A percentile compares a stretch with the other conserved stretches of the same genome.
phyloP scores from a whole-genome alignment of 2,797 vertebrate genomes.

The Sebastes flavidus region DNA sequence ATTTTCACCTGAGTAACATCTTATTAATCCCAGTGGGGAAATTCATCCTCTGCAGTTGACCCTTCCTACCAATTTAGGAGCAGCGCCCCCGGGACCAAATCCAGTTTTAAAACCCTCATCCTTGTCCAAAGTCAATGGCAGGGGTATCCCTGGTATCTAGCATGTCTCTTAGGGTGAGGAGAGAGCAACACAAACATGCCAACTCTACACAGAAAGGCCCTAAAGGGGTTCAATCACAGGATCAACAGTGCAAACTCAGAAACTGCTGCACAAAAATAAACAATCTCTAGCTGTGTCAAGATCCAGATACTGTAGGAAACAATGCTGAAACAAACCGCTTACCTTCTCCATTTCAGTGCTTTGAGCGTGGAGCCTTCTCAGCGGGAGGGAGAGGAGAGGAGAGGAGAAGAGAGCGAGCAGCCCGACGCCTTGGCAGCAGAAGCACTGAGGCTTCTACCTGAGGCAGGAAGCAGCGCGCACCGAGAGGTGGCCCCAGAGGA shows the following conservation, averaged over 20 bases:
- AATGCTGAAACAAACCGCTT: conserved; percentile 41
- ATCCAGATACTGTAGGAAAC: conserved; percentile 10
- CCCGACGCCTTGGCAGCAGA: conserved; percentile 63
- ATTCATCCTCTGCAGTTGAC: conserved; percentile 15
- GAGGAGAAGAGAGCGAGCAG: conserved; percentile 38
- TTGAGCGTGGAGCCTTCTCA: conserved; percentile 51
- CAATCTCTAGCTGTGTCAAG: conserved; percentile 11
- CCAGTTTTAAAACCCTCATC: conserved; percentile 15
- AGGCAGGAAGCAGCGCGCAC: conserved; percentile 77
- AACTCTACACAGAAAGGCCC: conserved; percentile 23
- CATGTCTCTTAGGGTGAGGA: neutral
- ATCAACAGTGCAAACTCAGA: conserved; percentile 12
- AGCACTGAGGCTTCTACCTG: conserved; percentile 76
- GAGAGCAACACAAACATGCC: conserved; percentile 23
- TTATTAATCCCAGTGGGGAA: conserved; percentile 6
- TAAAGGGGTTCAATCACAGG: conserved; percentile 12
- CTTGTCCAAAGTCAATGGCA: neutral
- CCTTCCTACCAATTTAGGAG: conserved; percentile 20
- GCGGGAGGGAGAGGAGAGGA: conserved; percentile 42
- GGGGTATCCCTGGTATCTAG: conserved; percentile 5
- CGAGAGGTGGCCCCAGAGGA: conserved; percentile 75
- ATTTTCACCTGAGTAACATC: conserved; percentile 13
- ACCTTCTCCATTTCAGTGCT: conserved; percentile 80
- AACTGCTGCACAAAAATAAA: conserved; percentile 42
- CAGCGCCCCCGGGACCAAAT: neutral